These are phyloP conservation scores for Hyaena hyaena DNA, from an alignment of 2,113 vertebrate genomes.

Conservation along the genomic window DNA sequence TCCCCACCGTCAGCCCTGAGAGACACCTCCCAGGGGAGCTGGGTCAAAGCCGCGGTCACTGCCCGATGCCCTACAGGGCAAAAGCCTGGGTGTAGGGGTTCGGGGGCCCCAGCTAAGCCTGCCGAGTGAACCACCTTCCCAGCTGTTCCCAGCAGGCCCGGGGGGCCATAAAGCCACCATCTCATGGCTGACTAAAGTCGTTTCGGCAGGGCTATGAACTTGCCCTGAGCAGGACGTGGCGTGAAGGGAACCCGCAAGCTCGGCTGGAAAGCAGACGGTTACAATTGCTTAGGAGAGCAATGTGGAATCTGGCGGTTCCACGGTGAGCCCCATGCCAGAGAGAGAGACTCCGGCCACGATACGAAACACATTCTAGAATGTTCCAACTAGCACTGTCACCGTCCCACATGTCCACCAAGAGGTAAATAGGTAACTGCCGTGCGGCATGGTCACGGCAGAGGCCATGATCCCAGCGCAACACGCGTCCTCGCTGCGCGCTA, in stretches of 20 bases:
- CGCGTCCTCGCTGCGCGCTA: not conserved
- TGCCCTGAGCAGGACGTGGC: rapidly evolving
- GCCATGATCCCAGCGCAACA: not conserved
- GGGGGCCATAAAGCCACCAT: not conserved
- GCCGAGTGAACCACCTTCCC: not conserved
- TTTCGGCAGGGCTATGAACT: not conserved
- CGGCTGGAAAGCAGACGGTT: not conserved
- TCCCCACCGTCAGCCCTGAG: not conserved
- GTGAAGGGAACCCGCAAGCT: not conserved
- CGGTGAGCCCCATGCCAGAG: not conserved
- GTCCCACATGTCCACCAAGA: not conserved
- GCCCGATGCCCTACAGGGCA: not conserved
- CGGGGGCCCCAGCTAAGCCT: no score
- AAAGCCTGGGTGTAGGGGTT: not conserved
- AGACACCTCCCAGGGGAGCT: not conserved
- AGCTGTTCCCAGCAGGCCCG: not conserved
- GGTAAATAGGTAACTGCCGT: not conserved
- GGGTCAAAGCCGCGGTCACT: not conserved
- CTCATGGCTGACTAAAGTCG: not conserved
- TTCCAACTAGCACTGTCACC: not conserved
- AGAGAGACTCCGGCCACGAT: not conserved
- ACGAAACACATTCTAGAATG: not conserved
- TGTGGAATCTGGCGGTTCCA: not conserved
- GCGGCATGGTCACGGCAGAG: not conserved
- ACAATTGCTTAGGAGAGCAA: not conserved